Conservation (phyloP, 2,888 invertebrate species). For the Petrolisthes cinctipes region DNA sequence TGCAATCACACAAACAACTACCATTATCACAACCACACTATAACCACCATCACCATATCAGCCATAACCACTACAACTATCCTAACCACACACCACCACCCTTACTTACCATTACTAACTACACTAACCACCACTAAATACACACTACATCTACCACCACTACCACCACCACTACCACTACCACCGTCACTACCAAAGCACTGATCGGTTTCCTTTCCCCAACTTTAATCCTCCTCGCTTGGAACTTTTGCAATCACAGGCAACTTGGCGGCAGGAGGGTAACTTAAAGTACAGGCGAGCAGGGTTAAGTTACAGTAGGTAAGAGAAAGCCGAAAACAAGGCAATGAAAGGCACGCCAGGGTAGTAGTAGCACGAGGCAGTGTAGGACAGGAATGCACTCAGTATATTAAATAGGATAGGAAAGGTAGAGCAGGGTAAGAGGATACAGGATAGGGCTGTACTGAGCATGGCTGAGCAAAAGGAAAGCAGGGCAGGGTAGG, state of each 20-base stretch:
- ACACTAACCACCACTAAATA: not conserved
- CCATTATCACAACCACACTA: not conserved
- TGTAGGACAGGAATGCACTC: no score
- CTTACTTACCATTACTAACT: not conserved
- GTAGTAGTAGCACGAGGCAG: no score
- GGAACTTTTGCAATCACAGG: not conserved
- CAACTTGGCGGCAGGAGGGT: not conserved
- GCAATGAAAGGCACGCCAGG: no score
- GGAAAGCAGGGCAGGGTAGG: not conserved
- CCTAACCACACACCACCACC: not conserved
- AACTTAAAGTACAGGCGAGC: no score
- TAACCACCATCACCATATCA: not conserved
- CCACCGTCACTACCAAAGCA: not conserved
- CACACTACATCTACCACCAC: not conserved
- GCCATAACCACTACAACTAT: not conserved
- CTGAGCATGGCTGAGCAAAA: not conserved
- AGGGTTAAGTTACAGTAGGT: no score
- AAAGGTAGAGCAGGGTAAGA: no score
- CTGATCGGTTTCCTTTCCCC: not conserved
- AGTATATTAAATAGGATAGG: no score
- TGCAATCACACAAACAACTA: not conserved
- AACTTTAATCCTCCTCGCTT: not conserved
- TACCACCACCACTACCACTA: not conserved
- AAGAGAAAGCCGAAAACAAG: no score
- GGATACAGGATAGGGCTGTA: not conserved